Percentiles rank a stretch among this genome's conserved stretches.
phyloP scores from a whole-genome alignment of 2,888 invertebrate genomes.

The Brachylomia viminalis region DNA sequence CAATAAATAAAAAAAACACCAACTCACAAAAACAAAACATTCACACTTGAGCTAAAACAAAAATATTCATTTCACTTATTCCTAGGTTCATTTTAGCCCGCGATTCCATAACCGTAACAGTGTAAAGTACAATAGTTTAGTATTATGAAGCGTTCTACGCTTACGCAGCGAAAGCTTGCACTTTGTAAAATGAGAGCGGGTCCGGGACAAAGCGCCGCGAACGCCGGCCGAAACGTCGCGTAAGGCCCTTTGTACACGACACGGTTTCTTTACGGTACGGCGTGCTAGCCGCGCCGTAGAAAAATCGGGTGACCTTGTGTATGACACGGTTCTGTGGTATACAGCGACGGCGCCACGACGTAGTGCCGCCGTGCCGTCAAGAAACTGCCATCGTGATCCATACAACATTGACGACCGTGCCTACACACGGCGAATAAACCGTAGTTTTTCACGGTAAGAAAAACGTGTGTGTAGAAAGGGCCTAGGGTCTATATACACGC shows the following conservation, averaged over 20 bases:
- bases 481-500: constrained; percentile 24
- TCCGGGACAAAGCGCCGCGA: constrained; percentile 80
- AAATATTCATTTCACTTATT: constrained; percentile 58
- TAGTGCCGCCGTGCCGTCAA: too few species aligned
- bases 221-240: constrained; percentile 77
- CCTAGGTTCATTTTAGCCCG: constrained; percentile 61
- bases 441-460: too few species aligned
- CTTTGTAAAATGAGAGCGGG: constrained; percentile 85
- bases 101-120: constrained; percentile 67
- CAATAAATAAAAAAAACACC: neutral
- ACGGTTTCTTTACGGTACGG: too few species aligned
- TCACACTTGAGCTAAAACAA: constrained; percentile 12
- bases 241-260: constrained; percentile 45
- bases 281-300: too few species aligned
- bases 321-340: too few species aligned
- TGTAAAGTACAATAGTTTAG: constrained; percentile 78
- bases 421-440: too few species aligned
- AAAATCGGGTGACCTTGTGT: too few species aligned
- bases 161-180: constrained; percentile 84
- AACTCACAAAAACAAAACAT: constrained; percentile 11
- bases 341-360: too few species aligned
- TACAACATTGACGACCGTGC: too few species aligned
- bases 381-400: too few species aligned
- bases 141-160: constrained; percentile 80
- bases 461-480: too few species aligned